phyloP scores from a whole-genome alignment of 1,140 invertebrate species.

The Hypsibius dujardini region DNA sequence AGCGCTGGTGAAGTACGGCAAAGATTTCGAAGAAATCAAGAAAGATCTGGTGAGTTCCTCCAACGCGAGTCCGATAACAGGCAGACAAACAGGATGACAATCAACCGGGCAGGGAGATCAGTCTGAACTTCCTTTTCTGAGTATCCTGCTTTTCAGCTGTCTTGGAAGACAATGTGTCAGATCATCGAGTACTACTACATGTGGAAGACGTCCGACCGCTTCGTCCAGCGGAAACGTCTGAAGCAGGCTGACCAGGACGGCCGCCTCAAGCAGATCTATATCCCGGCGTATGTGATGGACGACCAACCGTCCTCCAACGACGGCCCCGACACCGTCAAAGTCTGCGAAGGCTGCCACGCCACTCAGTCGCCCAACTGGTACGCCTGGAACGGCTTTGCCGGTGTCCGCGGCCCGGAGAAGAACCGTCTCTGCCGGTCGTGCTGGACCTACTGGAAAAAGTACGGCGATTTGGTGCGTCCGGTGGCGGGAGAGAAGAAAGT shows the following conservation, averaged over 20 bases:
- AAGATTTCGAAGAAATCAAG: conserved; percentile 96
- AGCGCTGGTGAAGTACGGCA: conserved; percentile 92
- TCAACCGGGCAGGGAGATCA: no score
- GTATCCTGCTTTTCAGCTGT: conserved; percentile 48
- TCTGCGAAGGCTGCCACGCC: conserved; percentile 60
- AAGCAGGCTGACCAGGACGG: conserved; percentile 95
- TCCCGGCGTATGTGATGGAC: conserved; percentile 70
- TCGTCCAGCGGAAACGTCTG: conserved; percentile 90
- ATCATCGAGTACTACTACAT: conserved; percentile 99
- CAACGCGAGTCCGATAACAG: neutral
- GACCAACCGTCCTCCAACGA: conserved; percentile 43
- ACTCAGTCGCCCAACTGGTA: conserved; percentile 77
- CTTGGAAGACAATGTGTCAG: conserved; percentile 97
- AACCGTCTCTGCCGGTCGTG: conserved; percentile 74
- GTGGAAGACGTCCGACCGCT: conserved; percentile 99
- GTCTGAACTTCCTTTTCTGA: neutral
- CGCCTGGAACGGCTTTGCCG: conserved; percentile 46
- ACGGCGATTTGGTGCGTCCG: conserved; percentile 68
- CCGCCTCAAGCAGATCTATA: conserved; percentile 95
- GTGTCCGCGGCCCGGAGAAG: conserved; percentile 47
- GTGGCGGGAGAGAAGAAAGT: conserved; percentile 1
- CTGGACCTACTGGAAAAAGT: conserved; percentile 97
- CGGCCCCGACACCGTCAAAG: conserved; percentile 40
- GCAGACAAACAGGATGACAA: neutral
- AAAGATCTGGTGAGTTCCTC: conserved; percentile 73